These are phyloP conservation scores for Diarsia brunnea DNA, from an alignment of 2,888 invertebrate species.

Conservation along the genomic window DNA sequence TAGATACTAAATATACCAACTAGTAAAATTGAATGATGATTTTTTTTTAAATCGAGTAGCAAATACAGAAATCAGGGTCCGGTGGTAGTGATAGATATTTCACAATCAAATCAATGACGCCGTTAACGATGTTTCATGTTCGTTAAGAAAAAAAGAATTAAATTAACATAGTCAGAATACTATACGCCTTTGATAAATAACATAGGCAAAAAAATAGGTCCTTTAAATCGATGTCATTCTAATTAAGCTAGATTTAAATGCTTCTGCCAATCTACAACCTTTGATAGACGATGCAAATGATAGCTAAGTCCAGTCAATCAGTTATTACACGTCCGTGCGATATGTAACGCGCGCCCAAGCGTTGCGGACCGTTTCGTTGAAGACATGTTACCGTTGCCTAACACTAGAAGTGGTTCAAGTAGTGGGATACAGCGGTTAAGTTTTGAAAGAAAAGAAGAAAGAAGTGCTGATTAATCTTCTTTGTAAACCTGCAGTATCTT, in stretches of 20 bases:
- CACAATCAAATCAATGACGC: neutral
- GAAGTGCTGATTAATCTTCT: neutral
- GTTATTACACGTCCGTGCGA: constrained; percentile 57
- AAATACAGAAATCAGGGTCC: neutral
- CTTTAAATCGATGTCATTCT: neutral
- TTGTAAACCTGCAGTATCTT: neutral
- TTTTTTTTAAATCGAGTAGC: neutral
- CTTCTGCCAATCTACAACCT: neutral
- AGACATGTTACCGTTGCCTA: constrained; percentile 77
- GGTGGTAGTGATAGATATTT: neutral
- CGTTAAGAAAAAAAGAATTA: neutral
- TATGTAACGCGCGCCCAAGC: constrained; percentile 73
- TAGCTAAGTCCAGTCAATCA: constrained; percentile 55
- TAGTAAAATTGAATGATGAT: neutral
- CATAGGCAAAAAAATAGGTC: neutral
- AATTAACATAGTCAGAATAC: neutral
- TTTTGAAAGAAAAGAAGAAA: neutral
- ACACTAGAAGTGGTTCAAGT: constrained; percentile 53
- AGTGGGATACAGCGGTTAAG: constrained; percentile 9
- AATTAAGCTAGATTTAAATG: neutral
- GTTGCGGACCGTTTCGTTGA: constrained; percentile 76
- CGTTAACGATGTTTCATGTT: neutral
- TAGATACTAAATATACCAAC: neutral
- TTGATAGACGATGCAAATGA: constrained; percentile 36
- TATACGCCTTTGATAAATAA: neutral